A percentile compares a stretch with the other conserved stretches of the same genome.
Evolutionary conservation across 2,113 vertebrate genomes (phyloP).

Genomic region (Lasiurus cinereus): DNA sequence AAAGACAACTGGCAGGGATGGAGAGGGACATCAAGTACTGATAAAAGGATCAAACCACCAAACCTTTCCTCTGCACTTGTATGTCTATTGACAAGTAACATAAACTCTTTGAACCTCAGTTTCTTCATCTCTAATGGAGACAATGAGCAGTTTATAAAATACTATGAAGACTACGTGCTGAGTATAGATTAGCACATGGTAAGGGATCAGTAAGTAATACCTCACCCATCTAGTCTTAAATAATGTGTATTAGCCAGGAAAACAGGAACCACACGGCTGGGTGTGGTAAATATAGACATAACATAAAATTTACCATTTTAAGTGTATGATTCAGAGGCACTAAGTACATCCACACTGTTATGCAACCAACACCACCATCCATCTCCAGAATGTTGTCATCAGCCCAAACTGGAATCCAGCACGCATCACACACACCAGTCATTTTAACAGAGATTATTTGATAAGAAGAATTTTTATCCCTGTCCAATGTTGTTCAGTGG

Average conservation of each 20-base stretch:
- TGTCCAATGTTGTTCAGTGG: too few species aligned
- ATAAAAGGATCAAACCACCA: neutral
- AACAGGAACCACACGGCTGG: too few species aligned
- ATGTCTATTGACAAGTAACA: neutral
- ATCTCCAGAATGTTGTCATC: neutral
- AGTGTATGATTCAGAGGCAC: neutral
- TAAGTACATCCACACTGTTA: fast-evolving
- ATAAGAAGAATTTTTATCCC: neutral
- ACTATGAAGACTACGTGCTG: neutral
- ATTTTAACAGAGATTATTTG: neutral
- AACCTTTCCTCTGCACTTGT: neutral
- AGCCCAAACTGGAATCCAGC: neutral
- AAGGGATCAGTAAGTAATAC: neutral
- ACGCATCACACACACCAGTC: neutral
- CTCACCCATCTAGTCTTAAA: neutral
- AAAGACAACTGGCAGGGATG: neutral
- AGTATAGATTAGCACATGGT: neutral
- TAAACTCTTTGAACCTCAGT: neutral
- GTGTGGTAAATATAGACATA: neutral
- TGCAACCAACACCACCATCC: fast-evolving
- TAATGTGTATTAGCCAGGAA: too few species aligned
- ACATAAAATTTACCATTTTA: neutral
- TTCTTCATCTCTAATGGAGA: neutral
- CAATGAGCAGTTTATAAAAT: too few species aligned
- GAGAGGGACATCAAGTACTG: fast-evolving